These are phyloP conservation scores for Drosophila limbata DNA, from an alignment of 2,888 invertebrate genomes.

Conservation along the genomic window DNA sequence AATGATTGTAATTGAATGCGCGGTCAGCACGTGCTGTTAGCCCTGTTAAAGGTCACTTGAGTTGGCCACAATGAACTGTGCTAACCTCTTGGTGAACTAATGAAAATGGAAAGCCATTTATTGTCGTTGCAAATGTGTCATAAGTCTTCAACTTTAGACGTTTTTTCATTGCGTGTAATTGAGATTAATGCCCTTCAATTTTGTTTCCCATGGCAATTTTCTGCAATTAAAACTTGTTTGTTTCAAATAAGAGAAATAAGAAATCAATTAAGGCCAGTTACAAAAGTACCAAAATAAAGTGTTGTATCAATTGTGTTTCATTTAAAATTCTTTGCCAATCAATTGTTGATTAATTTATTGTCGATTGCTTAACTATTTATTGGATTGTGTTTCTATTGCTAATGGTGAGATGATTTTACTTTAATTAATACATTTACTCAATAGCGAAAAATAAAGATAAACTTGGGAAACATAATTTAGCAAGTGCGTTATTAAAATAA, in stretches of 20 bases:
- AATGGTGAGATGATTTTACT: background rate
- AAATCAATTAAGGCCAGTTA: conserved; percentile 22
- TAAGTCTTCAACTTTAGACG: background rate
- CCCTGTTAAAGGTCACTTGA: conserved; percentile 50
- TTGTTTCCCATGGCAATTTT: conserved; percentile 36
- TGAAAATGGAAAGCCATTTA: conserved; percentile 20
- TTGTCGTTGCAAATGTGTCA: conserved; percentile 16
- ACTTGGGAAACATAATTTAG: background rate
- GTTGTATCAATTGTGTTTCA: conserved; percentile 35
- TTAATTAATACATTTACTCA: background rate
- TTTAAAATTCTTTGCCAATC: conserved; percentile 15
- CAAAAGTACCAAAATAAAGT: conserved; percentile 1
- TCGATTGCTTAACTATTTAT: background rate
- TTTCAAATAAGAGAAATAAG: conserved; percentile 11
- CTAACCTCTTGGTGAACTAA: conserved; percentile 49
- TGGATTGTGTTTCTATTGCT: background rate
- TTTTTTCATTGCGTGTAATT: conserved; percentile 60
- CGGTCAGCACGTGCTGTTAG: conserved; percentile 25
- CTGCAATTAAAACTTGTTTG: conserved; percentile 40
- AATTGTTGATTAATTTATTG: background rate
- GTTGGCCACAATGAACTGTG: conserved; percentile 29
- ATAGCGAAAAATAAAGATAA: background rate
- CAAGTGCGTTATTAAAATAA: background rate
- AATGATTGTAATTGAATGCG: conserved; percentile 30
- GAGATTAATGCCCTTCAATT: conserved; percentile 36